phyloP scores from a whole-genome alignment of 2,113 vertebrate genomes.

The Sturnira hondurensis region DNA sequence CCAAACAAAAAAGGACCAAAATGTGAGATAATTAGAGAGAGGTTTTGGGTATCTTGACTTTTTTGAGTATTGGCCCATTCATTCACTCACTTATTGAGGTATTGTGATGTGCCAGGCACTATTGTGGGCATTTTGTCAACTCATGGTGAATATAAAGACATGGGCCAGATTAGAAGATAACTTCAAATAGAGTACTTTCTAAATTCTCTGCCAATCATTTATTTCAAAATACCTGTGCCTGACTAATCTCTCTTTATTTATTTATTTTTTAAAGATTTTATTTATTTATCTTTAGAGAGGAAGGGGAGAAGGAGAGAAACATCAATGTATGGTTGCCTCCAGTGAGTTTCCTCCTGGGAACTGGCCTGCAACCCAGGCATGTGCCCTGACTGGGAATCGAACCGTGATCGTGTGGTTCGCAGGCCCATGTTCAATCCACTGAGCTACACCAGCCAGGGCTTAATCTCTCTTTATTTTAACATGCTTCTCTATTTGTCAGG shows the following conservation, averaged over 20 bases:
- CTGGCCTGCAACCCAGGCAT: too few species aligned
- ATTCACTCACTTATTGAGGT: background rate
- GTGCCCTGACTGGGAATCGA: too few species aligned
- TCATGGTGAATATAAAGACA: background rate
- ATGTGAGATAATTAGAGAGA: conserved; percentile 4
- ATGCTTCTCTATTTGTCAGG: conserved; percentile 60
- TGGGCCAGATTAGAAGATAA: background rate
- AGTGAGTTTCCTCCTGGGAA: too few species aligned
- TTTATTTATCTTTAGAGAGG: too few species aligned
- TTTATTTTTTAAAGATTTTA: too few species aligned
- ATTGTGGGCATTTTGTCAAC: background rate
- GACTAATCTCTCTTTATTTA: conserved; percentile 59
- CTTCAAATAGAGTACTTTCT: background rate
- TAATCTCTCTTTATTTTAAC: conserved; percentile 72
- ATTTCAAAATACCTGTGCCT: conserved; percentile 59
- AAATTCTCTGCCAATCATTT: conserved; percentile 59
- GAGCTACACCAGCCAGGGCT: too few species aligned
- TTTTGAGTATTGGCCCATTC: background rate
- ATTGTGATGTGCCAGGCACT: background rate
- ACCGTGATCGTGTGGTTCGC: too few species aligned
- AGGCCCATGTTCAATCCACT: too few species aligned
- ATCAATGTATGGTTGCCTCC: too few species aligned
- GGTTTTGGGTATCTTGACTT: background rate
- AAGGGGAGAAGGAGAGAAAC: too few species aligned
- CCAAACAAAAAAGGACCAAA: conserved; percentile 12